These are phyloP conservation scores for Cepphus grylle DNA, from an alignment of 2,113 vertebrate genomes.

Conservation along the genomic window DNA sequence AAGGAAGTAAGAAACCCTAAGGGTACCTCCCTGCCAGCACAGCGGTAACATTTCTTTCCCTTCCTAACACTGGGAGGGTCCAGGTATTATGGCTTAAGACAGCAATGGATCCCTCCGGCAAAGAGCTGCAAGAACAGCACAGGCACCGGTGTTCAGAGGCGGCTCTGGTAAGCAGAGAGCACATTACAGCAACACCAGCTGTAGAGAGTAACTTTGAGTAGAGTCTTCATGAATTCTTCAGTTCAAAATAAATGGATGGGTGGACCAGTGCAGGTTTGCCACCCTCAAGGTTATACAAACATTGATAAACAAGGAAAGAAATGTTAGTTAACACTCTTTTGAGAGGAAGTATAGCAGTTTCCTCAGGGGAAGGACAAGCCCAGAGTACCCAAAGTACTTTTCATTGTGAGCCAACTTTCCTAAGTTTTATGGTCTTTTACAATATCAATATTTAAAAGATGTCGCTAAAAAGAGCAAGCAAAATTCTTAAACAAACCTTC, in stretches of 20 bases:
- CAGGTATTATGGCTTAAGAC: neutral
- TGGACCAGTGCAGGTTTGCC: neutral
- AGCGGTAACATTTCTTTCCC: neutral
- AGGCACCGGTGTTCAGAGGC: neutral
- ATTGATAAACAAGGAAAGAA: neutral
- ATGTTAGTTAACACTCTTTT: neutral
- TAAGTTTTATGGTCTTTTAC: neutral
- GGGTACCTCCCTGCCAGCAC: neutral
- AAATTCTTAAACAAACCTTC: neutral
- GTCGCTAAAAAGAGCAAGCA: neutral
- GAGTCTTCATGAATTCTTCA: neutral
- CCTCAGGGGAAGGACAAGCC: neutral
- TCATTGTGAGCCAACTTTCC: neutral
- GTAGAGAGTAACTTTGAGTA: neutral
- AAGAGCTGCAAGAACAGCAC: neutral
- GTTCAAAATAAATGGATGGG: neutral
- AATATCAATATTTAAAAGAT: neutral
- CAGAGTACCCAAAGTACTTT: neutral
- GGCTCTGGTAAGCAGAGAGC: neutral
- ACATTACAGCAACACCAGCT: neutral
- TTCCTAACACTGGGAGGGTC: neutral
- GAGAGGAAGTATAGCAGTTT: neutral
- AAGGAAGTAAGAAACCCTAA: neutral
- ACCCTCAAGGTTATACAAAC: neutral
- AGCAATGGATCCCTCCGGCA: neutral